Evolutionary conservation across 2,113 vertebrate species (phyloP), one percentile per base, ranked within the genome.

Genomic region (Colistium nudipinnis): DNA sequence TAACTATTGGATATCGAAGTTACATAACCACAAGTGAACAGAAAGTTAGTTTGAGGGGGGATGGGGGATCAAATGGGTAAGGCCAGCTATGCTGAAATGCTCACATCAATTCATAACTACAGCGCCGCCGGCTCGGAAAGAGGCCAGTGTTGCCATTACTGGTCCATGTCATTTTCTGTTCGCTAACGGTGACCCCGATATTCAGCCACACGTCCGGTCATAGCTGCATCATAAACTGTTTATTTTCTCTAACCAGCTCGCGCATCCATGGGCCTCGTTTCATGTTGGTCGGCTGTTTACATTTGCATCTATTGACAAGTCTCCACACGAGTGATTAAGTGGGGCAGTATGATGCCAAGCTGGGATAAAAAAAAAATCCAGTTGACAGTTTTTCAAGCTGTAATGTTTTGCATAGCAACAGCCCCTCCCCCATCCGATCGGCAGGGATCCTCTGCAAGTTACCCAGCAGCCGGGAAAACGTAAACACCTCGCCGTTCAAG

Each of bases 361-460:
- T 64, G 52, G 67, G 66, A 70, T 20, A 2, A 8, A 24, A 4
- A 73, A 68, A 62, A 75, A 85, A 76, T 63, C 77, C 51, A 57
- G 65, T 82, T 89, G 86, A 91, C 88, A 86, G 83, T 87, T 87
- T 88, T 90, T 89, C 86, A 92, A 88, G 88, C 80, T 81, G 86
- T 88, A 85, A 90, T 91, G 90, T 91, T 92, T 93, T 93, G 91
- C 93, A 92, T 93, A 88, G 93, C 93, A 93, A 93, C 93, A 92
- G 84, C 86, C 87, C 88, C 86, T 89, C 87, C 81, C 84, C 73
- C 87, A 81, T 47, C 69, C 36, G 1, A 27, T 31, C 1, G 70
- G 1, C 31, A 88, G 91, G 88, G 89, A 90, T 19, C 79, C 6
- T 90, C 87, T 69, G 43, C 56, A 64, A 90, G 65, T 88, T 74